Conservation (phyloP, 2,888 invertebrate genomes). For the Drosophila mimica region DNA sequence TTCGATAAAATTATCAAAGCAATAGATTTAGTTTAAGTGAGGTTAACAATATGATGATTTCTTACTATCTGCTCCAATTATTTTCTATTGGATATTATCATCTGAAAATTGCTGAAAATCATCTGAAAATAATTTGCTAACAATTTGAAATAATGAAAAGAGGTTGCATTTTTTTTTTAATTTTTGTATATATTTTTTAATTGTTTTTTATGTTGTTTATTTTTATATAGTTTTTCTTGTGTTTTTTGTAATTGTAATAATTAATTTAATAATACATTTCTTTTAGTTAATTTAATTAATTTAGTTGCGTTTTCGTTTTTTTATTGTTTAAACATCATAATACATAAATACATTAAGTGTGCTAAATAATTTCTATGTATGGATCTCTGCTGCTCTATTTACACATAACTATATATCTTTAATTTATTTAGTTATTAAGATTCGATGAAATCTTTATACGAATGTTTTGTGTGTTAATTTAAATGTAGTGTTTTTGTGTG, state of each 20-base stretch:
- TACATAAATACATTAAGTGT: conserved; percentile 79
- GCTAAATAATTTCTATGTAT: conserved; percentile 64
- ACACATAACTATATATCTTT: conserved; percentile 51
- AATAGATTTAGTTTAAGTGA: neutral
- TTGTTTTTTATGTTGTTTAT: conserved; percentile 63
- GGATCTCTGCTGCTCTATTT: conserved; percentile 38
- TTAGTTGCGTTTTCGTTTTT: conserved; percentile 42
- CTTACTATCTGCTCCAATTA: neutral
- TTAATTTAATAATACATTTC: conserved; percentile 79
- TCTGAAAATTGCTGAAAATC: neutral
- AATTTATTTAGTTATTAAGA: conserved; percentile 55
- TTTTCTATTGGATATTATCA: neutral
- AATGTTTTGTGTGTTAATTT: conserved; percentile 54
- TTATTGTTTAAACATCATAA: conserved; percentile 51
- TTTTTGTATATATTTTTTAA: conserved; percentile 71
- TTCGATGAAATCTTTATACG: conserved; percentile 57
- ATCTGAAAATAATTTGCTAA: neutral
- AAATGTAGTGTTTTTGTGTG: conserved; percentile 3
- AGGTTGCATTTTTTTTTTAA: conserved; percentile 29
- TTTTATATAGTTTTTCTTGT: conserved; percentile 65
- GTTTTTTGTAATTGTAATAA: conserved; percentile 71
- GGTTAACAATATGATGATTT: neutral
- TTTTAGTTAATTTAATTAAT: conserved; percentile 77
- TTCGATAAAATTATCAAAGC: neutral
- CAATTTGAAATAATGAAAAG: neutral